Conservation (phyloP, 2,888 invertebrate genomes). For the Drosophila leonis region DNA sequence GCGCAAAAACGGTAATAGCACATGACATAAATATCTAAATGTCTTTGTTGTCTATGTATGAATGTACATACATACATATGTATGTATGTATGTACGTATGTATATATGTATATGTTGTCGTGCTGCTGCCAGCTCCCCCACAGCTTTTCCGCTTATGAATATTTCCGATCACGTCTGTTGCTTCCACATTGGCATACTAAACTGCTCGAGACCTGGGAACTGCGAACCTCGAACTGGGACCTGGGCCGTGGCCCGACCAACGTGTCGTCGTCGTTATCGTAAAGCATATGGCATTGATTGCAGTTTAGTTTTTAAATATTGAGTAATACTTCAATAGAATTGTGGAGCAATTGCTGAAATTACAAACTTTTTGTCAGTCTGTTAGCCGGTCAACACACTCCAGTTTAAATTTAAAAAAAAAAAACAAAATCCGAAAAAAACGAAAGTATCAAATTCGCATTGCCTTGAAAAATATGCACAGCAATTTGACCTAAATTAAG, state of each 20-base stretch:
- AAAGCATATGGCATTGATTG: slow-evolving; percentile 59
- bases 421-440: slow-evolving; percentile 41
- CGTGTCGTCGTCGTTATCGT: neutral
- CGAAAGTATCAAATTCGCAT: slow-evolving; percentile 77
- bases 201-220: slow-evolving; percentile 22
- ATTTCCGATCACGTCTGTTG: slow-evolving; percentile 70
- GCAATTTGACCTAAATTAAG: slow-evolving; percentile 68
- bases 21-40: slow-evolving; percentile 71
- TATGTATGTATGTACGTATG: neutral
- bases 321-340: slow-evolving; percentile 66
- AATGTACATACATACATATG: neutral
- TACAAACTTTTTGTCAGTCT: slow-evolving; percentile 52
- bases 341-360: slow-evolving; percentile 56
- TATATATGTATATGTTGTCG: slow-evolving; percentile 2
- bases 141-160: slow-evolving; percentile 77
- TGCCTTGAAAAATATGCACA: slow-evolving; percentile 68
- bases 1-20: slow-evolving; percentile 68
- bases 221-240: slow-evolving; percentile 13
- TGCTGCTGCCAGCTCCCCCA: slow-evolving; percentile 46
- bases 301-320: slow-evolving; percentile 53
- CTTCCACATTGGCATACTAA: slow-evolving; percentile 59
- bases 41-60: slow-evolving; percentile 18
- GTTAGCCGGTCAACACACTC: slow-evolving; percentile 48
- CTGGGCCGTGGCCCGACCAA: slow-evolving; percentile 21
- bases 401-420: slow-evolving; percentile 23